Evolutionary conservation across 2,113 vertebrate species (phyloP).

Genomic region (Oreotragus oreotragus): DNA sequence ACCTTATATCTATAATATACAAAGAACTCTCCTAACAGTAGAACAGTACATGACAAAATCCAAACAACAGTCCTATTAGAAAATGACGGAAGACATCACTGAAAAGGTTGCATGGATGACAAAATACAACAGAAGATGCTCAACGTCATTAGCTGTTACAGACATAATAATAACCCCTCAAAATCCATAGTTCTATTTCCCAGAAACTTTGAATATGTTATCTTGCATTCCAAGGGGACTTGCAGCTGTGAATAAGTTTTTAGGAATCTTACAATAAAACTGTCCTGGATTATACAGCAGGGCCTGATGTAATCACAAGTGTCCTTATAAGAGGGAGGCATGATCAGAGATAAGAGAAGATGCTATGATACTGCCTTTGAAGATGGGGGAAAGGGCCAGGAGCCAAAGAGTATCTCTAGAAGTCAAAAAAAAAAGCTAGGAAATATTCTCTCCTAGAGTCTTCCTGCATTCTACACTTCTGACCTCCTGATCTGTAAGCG

Average conservation of each 20-base stretch:
- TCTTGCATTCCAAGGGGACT: not conserved
- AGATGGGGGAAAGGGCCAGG: not conserved
- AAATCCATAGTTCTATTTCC: not conserved
- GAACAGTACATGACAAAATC: not conserved
- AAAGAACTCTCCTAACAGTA: not conserved
- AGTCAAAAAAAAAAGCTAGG: not conserved
- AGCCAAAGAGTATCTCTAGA: not conserved
- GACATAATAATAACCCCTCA: not conserved
- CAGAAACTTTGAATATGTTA: not conserved
- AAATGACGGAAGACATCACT: not conserved
- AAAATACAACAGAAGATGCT: not conserved
- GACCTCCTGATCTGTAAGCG: not conserved
- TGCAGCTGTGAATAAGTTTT: not conserved
- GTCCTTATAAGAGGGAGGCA: not conserved
- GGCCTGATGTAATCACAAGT: not conserved
- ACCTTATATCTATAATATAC: not conserved
- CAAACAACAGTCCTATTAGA: not conserved
- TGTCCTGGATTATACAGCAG: not conserved
- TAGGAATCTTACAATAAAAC: not conserved
- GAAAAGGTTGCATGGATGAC: not conserved
- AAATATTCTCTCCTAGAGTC: not conserved
- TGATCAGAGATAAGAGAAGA: not conserved
- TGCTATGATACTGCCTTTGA: not conserved
- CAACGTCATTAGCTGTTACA: not conserved
- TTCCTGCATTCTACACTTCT: not conserved